Percentiles rank a stretch among this genome's conserved stretches.
Conservation (phyloP, 2,113 vertebrate species). For the Pheucticus melanocephalus region DNA sequence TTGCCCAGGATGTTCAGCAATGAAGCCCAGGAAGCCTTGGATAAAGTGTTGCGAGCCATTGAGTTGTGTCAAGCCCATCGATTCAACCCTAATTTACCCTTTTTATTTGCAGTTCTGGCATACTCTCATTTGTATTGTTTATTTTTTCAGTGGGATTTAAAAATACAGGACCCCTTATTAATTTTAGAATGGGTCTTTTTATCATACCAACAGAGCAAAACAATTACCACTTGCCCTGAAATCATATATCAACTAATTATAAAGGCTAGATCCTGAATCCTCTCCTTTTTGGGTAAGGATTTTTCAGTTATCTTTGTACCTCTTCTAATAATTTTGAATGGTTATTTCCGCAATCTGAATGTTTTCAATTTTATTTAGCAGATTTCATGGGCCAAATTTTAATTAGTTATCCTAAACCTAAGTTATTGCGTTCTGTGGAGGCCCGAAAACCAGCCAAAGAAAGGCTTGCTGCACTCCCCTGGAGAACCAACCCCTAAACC, state of each 20-base stretch:
- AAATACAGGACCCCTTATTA: not conserved
- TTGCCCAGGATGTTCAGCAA: not conserved
- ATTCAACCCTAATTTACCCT: not conserved
- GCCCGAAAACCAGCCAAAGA: not conserved
- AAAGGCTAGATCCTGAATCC: not conserved
- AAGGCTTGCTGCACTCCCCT: not conserved
- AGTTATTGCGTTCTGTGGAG: not conserved
- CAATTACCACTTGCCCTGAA: not conserved
- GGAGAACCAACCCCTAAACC: not conserved
- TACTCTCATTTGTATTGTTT: not conserved
- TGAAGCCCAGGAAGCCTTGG: not conserved
- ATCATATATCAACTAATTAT: not conserved
- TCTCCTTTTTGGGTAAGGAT: not conserved
- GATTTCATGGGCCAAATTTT: not conserved
- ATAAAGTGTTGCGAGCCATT: not conserved
- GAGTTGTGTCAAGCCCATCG: not conserved
- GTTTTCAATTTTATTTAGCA: not conserved
- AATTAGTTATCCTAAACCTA: not conserved
- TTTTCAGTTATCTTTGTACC: not conserved
- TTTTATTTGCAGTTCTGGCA: not conserved
- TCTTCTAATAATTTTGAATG: not conserved
- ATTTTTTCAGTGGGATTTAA: not conserved
- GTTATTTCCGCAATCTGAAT: not conserved
- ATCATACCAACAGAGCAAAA: not conserved
- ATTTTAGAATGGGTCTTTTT: not conserved